These are phyloP conservation scores for Nebria brevicollis DNA, from an alignment of 2,888 invertebrate species.

Conservation along the genomic window DNA sequence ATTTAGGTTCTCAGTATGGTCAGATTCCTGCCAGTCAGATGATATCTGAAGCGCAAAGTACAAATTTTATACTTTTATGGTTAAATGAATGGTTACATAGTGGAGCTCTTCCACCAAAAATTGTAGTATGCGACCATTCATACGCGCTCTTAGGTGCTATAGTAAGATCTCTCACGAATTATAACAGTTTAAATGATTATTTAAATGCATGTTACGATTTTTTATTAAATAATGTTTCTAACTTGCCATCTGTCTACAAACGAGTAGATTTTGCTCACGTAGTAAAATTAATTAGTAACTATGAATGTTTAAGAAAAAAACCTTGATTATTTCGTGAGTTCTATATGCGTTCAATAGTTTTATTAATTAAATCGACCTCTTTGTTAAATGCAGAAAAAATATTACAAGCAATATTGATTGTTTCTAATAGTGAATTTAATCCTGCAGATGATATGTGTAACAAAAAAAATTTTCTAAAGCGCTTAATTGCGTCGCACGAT, in stretches of 20 bases:
- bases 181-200: slow-evolving; percentile 4
- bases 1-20: slow-evolving; percentile 19
- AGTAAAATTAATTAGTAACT: slow-evolving; percentile 16
- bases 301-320: slow-evolving; percentile 19
- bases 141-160: slow-evolving; percentile 24
- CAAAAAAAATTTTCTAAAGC: slow-evolving; percentile 14
- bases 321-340: slow-evolving; percentile 14
- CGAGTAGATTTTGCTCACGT: slow-evolving; percentile 19
- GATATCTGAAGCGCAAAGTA: slow-evolving; percentile 19
- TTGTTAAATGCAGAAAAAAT: not conserved
- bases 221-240: not conserved
- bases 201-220: slow-evolving; percentile 20
- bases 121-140: slow-evolving; percentile 29
- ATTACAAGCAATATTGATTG: not conserved
- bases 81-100: slow-evolving; percentile 17
- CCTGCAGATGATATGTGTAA: not conserved
- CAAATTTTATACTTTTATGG: slow-evolving; percentile 8
- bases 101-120: slow-evolving; percentile 20
- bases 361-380: slow-evolving; percentile 20
- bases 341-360: slow-evolving; percentile 20
- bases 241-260: slow-evolving; percentile 10
- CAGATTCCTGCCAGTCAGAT: slow-evolving; percentile 29
- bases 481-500: slow-evolving; percentile 5
- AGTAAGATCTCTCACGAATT: slow-evolving; percentile 7
- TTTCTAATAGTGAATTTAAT: slow-evolving; percentile 23